Evolutionary conservation across 2,888 invertebrate species (phyloP), one percentile per base, ranked within the genome.

Genomic region (Asteroscopus sphinx): DNA sequence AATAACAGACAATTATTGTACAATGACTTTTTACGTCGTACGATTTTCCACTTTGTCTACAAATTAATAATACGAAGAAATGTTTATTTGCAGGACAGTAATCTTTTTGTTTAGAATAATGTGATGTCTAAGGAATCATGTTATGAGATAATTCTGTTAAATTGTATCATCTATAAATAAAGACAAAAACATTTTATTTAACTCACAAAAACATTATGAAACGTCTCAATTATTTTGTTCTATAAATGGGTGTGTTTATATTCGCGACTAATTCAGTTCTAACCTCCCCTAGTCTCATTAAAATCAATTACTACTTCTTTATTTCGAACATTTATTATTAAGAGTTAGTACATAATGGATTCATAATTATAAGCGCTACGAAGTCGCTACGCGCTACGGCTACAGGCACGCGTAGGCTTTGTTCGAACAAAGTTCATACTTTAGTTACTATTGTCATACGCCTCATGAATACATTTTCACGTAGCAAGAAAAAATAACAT

Each of bases 1-100:
- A 87, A 88, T 86, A 86, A 86, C 82, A 80, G 81, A 83, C 88
- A 86, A 89, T 90, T 89, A 90, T 81, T 85, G 85, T 79, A 75
- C 69, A 74, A 69, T 72, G 66, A 61, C 59, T 72, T 63, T 60
- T 63, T 60, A 49, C 35, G 56, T 58, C 49, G 40, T 45, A 47
- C 68, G 56, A 64, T 79, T 76, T 74, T 72, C 52, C 44, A 56
- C 54, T 70, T 68, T 65, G 55, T 67, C 32, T 59, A 51, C 53
- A 60, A 63, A 56, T 56, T 64, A 33, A 58, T 56, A 51, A 44
- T 53, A 55, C 32, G 5, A 12, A 28, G 30, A 53, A 55, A 30
- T 15, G 25, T 48, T 63, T 71, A 26, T 46, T 32, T 33, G 15
- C 4, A 3, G 8, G 36, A 9, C 13, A 13, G 0, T 4, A 12